Evolutionary conservation across 2,888 invertebrate genomes (phyloP).

Genomic region (Caenorhabditis macrosperma): DNA sequence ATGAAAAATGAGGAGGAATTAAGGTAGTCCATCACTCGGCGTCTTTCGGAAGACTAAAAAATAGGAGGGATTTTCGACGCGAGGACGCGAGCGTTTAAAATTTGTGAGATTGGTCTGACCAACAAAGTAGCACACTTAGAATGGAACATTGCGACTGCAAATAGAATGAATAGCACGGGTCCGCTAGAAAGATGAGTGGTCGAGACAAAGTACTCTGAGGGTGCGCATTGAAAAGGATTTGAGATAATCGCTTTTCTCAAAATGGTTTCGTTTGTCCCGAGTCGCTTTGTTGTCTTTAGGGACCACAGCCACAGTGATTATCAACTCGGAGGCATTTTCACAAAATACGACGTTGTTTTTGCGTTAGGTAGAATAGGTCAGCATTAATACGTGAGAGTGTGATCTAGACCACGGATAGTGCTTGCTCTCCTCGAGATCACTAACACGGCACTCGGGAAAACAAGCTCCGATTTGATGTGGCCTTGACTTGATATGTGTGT

Average conservation of each 20-base stretch:
- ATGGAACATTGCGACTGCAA: background rate
- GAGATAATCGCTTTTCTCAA: slow-evolving; percentile 44
- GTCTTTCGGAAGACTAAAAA: slow-evolving; percentile 15
- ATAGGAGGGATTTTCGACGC: background rate
- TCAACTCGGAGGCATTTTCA: too few species aligned
- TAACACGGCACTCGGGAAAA: too few species aligned
- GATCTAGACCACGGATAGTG: too few species aligned
- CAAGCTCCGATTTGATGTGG: background rate
- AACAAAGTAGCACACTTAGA: background rate
- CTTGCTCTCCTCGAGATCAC: too few species aligned
- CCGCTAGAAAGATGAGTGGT: background rate
- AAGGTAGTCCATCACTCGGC: slow-evolving; percentile 29
- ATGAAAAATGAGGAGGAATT: slow-evolving; percentile 46
- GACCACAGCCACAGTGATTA: too few species aligned
- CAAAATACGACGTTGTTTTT: too few species aligned
- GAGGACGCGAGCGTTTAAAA: too few species aligned
- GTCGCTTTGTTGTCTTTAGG: background rate
- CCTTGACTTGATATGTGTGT: too few species aligned
- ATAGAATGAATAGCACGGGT: background rate
- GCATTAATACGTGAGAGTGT: too few species aligned
- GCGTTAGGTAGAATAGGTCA: too few species aligned
- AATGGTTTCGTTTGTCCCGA: background rate
- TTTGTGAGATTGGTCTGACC: too few species aligned
- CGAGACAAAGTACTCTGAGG: slow-evolving; percentile 21
- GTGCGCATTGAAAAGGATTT: slow-evolving; percentile 23